Percentiles rank a stretch among this genome's conserved stretches.
Evolutionary conservation across 2,888 invertebrate species (phyloP).

Genomic region (Aromia moschata): DNA sequence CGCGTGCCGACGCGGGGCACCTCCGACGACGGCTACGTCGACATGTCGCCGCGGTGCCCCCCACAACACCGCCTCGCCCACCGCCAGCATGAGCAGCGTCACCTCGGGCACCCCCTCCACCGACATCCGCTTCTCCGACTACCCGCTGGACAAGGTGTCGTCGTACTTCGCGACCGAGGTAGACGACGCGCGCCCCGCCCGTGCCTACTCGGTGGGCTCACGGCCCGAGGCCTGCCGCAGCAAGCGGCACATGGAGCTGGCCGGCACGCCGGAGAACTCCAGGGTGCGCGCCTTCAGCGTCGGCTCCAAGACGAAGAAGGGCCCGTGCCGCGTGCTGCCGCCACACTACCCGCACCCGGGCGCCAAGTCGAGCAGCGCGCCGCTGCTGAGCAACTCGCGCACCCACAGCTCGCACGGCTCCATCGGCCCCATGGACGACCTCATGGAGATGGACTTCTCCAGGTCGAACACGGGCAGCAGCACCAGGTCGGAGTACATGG

Average conservation of each 20-base stretch:
- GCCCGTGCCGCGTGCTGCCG: slow-evolving; percentile 54
- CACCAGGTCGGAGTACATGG: slow-evolving; percentile 66
- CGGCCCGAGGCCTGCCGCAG: slow-evolving; percentile 68
- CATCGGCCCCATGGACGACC: slow-evolving; percentile 75
- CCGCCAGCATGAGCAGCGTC: slow-evolving; percentile 77
- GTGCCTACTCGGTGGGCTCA: slow-evolving; percentile 88
- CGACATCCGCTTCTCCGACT: slow-evolving; percentile 79
- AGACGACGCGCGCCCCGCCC: slow-evolving; percentile 68
- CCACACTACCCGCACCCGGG: slow-evolving; percentile 44
- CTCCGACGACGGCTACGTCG: slow-evolving; percentile 67
- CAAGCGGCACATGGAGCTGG: slow-evolving; percentile 53
- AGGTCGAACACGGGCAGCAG: slow-evolving; percentile 59
- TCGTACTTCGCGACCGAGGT: slow-evolving; percentile 75
- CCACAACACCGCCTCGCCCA: slow-evolving; percentile 66
- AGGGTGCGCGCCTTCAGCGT: slow-evolving; percentile 82
- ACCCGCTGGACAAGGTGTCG: slow-evolving; percentile 82
- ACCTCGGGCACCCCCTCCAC: slow-evolving; percentile 86
- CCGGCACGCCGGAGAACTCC: slow-evolving; percentile 63
- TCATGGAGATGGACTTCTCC: slow-evolving; percentile 84
- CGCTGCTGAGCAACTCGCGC: slow-evolving; percentile 68
- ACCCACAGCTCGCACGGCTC: slow-evolving; percentile 63
- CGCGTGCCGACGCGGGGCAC: slow-evolving; percentile 76
- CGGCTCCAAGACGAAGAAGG: slow-evolving; percentile 72
- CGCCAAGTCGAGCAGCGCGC: slow-evolving; percentile 75
- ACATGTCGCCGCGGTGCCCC: slow-evolving; percentile 65